A percentile compares a stretch with the other conserved stretches of the same genome.
Conservation (phyloP, 2,113 vertebrate species). For the Pardalotus punctatus region DNA sequence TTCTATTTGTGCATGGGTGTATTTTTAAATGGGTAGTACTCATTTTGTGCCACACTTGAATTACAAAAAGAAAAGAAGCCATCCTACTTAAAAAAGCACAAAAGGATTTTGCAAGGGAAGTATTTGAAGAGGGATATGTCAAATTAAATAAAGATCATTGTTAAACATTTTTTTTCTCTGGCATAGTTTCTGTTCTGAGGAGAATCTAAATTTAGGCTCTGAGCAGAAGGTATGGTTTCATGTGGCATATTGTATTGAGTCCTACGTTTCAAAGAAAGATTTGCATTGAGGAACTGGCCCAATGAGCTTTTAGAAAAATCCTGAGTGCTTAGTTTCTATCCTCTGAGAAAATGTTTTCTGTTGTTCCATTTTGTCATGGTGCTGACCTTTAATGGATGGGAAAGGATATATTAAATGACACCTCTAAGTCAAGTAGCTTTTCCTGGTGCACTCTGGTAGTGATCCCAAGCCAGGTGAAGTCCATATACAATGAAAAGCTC, state of each 20-base stretch:
- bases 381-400: neutral
- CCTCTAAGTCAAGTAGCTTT: neutral
- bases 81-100: neutral
- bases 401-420: neutral
- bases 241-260: neutral
- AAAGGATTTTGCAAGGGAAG: conserved; percentile 1
- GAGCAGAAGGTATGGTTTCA: neutral
- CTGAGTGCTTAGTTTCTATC: neutral
- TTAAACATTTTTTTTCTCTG: neutral
- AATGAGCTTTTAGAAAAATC: neutral
- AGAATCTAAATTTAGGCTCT: conserved; percentile 49
- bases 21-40: neutral
- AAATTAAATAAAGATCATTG: conserved; percentile 33
- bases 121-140: conserved; percentile 10
- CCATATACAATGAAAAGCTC: neutral
- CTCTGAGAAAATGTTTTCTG: neutral
- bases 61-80: neutral
- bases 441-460: neutral
- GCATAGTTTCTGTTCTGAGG: conserved; percentile 2
- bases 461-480: neutral
- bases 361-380: neutral
- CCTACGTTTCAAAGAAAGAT: neutral
- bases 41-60: neutral
- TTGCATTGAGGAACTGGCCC: neutral
- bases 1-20: neutral